These are phyloP conservation scores for Zeuzera pyrina DNA, from an alignment of 2,888 invertebrate genomes.

Conservation along the genomic window DNA sequence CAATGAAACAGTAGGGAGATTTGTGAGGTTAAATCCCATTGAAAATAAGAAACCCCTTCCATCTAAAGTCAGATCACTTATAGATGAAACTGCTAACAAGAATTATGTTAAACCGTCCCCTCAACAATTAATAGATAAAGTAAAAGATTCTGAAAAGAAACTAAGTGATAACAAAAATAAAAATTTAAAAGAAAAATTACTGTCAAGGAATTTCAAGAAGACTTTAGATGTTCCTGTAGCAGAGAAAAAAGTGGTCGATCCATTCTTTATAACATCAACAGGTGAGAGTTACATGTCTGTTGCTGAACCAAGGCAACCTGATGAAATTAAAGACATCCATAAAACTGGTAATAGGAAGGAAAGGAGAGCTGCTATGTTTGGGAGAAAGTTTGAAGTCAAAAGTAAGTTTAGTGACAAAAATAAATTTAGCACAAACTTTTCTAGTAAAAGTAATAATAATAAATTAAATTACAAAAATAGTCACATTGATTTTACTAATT, in stretches of 20 bases:
- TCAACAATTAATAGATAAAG: no score
- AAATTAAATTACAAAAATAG: slow-evolving; percentile 13
- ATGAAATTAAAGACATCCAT: slow-evolving; percentile 57
- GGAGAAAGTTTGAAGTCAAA: slow-evolving; percentile 19
- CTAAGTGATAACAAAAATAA: slow-evolving; percentile 46
- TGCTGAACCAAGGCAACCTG: slow-evolving; percentile 54
- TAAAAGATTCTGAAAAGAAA: slow-evolving; percentile 27
- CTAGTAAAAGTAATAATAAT: slow-evolving; percentile 15
- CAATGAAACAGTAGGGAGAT: slow-evolving; percentile 2
- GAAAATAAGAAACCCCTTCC: no score
- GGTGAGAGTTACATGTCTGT: slow-evolving; percentile 62
- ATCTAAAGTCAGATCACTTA: no score
- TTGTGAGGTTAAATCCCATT: no score
- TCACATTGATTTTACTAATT: slow-evolving; percentile 10
- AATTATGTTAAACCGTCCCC: no score
- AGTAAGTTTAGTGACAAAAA: slow-evolving; percentile 18
- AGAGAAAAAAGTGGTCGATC: slow-evolving; percentile 42
- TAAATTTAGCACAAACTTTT: slow-evolving; percentile 23
- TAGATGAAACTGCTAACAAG: no score
- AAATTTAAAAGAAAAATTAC: slow-evolving; percentile 49
- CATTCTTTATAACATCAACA: slow-evolving; percentile 58
- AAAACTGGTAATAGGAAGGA: slow-evolving; percentile 53
- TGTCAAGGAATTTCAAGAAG: slow-evolving; percentile 44
- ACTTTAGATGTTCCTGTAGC: slow-evolving; percentile 21
- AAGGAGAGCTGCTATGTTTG: slow-evolving; percentile 62